Conservation (phyloP, 2,113 vertebrate species). For the Caranx ignobilis region DNA sequence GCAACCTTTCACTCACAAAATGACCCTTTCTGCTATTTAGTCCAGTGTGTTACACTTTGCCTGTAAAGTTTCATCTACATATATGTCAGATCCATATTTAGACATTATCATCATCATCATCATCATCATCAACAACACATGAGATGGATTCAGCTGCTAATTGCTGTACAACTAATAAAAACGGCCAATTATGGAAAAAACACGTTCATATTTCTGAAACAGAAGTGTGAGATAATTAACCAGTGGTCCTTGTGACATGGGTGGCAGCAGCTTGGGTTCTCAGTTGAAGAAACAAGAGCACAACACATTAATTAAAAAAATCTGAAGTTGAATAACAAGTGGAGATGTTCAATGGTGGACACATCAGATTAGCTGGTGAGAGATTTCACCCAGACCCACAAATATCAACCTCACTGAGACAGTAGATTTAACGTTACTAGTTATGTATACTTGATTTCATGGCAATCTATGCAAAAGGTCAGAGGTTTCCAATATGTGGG, state of each 20-base stretch:
- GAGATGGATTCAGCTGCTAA: background rate
- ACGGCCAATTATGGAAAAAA: background rate
- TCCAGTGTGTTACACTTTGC: background rate
- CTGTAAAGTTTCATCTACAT: background rate
- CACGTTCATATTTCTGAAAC: background rate
- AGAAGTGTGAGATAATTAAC: background rate
- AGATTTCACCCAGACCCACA: background rate
- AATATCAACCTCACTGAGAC: background rate
- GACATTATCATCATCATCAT: too few species aligned
- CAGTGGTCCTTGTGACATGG: background rate
- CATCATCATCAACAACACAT: background rate
- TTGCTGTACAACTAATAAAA: background rate
- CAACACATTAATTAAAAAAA: background rate
- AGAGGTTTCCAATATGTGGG: too few species aligned
- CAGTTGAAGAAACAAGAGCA: background rate
- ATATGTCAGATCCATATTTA: background rate
- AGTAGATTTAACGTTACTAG: background rate
- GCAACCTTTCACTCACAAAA: too few species aligned
- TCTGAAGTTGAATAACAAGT: background rate
- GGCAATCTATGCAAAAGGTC: background rate
- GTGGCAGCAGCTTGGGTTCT: background rate
- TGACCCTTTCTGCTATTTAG: background rate
- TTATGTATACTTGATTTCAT: background rate
- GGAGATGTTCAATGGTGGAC: background rate
- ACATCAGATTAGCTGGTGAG: background rate